Evolutionary conservation across 30 jellyfish, hydroid and myxozoan species (phyloP).

Genomic region (Phacellophora camtschatica): DNA sequence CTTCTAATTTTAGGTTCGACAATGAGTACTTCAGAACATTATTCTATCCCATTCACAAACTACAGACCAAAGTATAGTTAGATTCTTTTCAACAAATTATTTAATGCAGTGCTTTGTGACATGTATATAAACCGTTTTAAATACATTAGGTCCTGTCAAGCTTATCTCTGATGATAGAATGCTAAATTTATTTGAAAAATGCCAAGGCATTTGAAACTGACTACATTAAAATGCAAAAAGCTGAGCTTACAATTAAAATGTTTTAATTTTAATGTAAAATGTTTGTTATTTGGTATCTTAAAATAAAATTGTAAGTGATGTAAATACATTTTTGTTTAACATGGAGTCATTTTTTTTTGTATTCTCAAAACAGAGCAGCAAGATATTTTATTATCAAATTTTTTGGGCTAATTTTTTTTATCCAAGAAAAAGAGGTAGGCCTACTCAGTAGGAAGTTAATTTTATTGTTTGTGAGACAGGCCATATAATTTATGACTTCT

Average conservation of each 20-base stretch:
- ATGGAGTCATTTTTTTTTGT: neutral
- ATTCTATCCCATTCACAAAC: constrained; percentile 53
- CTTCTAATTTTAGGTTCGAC: constrained; percentile 26
- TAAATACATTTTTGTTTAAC: neutral
- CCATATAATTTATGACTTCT: too few relatives aligned
- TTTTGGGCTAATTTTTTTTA: too few relatives aligned
- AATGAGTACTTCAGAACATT: constrained; percentile 16
- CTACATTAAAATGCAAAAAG: neutral
- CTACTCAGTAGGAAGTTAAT: too few relatives aligned
- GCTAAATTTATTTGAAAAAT: constrained; percentile 1
- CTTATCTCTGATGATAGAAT: neutral
- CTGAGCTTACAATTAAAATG: neutral
- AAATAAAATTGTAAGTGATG: constrained; percentile 5
- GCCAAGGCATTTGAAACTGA: neutral
- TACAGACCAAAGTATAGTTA: constrained; percentile 49
- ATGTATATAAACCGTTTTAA: too few relatives aligned
- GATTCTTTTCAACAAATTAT: neutral
- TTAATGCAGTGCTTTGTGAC: neutral
- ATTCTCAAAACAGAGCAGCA: too few relatives aligned
- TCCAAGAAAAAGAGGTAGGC: too few relatives aligned
- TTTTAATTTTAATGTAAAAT: neutral
- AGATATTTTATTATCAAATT: too few relatives aligned
- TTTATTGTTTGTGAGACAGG: too few relatives aligned
- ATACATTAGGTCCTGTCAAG: neutral
- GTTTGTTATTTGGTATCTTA: constrained; percentile 8